Evolutionary conservation across 2,797 vertebrate genomes (phyloP).

Genomic region (Erpetoichthys calabaricus): DNA sequence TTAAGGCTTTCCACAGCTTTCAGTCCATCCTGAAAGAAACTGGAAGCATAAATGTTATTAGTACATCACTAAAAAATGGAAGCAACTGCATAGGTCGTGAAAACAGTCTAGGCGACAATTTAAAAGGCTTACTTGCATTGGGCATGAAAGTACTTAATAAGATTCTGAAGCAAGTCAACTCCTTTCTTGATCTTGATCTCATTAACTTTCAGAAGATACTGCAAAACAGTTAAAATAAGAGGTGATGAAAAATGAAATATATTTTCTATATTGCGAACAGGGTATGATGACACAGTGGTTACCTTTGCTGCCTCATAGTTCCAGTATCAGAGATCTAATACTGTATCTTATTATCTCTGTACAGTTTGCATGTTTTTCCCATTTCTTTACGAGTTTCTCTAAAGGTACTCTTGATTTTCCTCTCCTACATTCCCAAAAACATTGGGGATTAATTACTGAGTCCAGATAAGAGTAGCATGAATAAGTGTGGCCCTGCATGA

Average conservation of each 20-base stretch:
- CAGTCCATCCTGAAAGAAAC: slow-evolving; percentile 95
- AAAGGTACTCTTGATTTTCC: too few species aligned
- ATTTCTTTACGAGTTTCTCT: too few species aligned
- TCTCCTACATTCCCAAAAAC: too few species aligned
- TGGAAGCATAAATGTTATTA: slow-evolving; percentile 24
- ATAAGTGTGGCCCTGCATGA: too few species aligned
- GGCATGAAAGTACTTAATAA: slow-evolving; percentile 97
- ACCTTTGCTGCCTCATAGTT: too few species aligned
- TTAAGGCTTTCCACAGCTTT: slow-evolving; percentile 96
- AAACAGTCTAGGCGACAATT: background rate
- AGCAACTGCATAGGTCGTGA: slow-evolving; percentile 1
- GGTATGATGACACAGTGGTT: too few species aligned
- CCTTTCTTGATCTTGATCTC: slow-evolving; percentile 99
- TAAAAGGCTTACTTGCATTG: slow-evolving; percentile 86
- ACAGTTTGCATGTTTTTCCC: too few species aligned
- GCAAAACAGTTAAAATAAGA: slow-evolving; percentile 22
- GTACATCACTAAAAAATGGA: slow-evolving; percentile 2
- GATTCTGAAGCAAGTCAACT: slow-evolving; percentile 92
- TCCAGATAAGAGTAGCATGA: too few species aligned
- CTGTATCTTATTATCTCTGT: too few species aligned
- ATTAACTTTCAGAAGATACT: slow-evolving; percentile 98
- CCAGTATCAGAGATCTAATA: too few species aligned
- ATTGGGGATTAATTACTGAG: too few species aligned
- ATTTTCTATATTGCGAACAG: too few species aligned
- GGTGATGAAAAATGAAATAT: slow-evolving; percentile 1